These are phyloP conservation scores for Notothenia coriiceps DNA, from an alignment of 2,113 vertebrate genomes.

Conservation along the genomic window DNA sequence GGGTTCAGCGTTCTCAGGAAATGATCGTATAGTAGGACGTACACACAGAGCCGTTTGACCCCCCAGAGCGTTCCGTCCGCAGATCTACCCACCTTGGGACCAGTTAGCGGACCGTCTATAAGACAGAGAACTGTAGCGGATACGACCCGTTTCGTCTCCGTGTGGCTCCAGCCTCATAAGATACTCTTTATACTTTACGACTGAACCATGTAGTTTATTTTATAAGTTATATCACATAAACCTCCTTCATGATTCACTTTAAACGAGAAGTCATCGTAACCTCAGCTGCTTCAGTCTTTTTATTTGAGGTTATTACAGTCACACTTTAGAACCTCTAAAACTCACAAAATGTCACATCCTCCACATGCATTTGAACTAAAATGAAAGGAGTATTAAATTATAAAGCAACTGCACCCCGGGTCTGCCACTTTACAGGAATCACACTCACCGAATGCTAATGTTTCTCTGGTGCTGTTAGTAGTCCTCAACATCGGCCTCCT, in stretches of 20 bases:
- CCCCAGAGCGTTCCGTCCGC: too few species aligned
- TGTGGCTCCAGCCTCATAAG: neutral
- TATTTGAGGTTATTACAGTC: neutral
- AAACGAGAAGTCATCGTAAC: neutral
- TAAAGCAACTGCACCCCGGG: neutral
- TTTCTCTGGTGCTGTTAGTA: conserved; percentile 9
- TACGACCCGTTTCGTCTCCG: too few species aligned
- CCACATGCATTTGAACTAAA: neutral
- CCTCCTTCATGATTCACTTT: neutral
- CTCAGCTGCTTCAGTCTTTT: neutral
- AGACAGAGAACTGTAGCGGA: too few species aligned
- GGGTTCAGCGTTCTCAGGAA: too few species aligned
- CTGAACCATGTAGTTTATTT: neutral
- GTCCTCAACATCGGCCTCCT: neutral
- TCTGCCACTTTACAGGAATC: conserved; percentile 3
- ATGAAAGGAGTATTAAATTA: neutral
- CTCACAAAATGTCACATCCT: neutral
- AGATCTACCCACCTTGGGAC: too few species aligned
- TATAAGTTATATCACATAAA: neutral
- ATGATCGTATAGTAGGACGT: too few species aligned
- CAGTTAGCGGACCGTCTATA: too few species aligned
- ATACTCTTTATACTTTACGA: conserved; percentile 11
- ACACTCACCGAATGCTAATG: neutral
- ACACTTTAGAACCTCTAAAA: neutral
- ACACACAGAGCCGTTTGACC: too few species aligned